Evolutionary conservation across 2,797 vertebrate species (phyloP).

Genomic region (Apogon hyalosoma): DNA sequence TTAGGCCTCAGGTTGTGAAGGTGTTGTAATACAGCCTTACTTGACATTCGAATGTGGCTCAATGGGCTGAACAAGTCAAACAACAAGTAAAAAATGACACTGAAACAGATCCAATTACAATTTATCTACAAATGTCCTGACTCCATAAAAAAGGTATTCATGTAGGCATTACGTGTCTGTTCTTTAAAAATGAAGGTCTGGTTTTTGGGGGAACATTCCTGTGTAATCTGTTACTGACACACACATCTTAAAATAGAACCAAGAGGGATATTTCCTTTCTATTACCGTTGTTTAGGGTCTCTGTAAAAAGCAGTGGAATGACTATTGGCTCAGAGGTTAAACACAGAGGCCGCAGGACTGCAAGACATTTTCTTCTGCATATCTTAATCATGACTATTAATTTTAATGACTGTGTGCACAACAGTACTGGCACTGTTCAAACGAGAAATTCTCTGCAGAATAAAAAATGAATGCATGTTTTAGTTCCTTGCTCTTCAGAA

Average conservation of each 20-base stretch:
- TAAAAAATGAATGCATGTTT: neutral
- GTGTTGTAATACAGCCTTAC: constrained; percentile 41
- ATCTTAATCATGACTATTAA: constrained; percentile 37
- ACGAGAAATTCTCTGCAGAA: constrained; percentile 4
- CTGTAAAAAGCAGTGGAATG: constrained; percentile 73
- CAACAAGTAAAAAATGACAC: constrained; percentile 37
- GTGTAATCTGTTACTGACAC: constrained; percentile 74
- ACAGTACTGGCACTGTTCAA: constrained; percentile 14
- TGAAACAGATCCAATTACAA: constrained; percentile 45
- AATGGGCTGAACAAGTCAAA: constrained; percentile 25
- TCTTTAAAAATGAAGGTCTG: constrained; percentile 64
- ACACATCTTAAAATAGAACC: constrained; percentile 80
- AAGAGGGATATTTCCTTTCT: constrained; percentile 72
- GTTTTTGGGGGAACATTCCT: constrained; percentile 75
- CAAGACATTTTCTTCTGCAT: constrained; percentile 21
- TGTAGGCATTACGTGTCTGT: constrained; percentile 58
- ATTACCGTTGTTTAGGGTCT: constrained; percentile 63
- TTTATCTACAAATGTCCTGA: constrained; percentile 57
- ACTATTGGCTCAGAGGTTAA: constrained; percentile 50
- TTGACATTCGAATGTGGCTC: constrained; percentile 27
- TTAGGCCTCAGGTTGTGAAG: constrained; percentile 39
- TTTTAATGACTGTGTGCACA: constrained; percentile 38
- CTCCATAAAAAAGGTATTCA: constrained; percentile 67
- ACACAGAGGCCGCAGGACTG: constrained; percentile 27
- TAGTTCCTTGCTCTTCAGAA: no score